Evolutionary conservation across 2,797 vertebrate genomes (phyloP), one percentile per base, ranked within the genome.

Genomic region (Notolabrus celidotus): DNA sequence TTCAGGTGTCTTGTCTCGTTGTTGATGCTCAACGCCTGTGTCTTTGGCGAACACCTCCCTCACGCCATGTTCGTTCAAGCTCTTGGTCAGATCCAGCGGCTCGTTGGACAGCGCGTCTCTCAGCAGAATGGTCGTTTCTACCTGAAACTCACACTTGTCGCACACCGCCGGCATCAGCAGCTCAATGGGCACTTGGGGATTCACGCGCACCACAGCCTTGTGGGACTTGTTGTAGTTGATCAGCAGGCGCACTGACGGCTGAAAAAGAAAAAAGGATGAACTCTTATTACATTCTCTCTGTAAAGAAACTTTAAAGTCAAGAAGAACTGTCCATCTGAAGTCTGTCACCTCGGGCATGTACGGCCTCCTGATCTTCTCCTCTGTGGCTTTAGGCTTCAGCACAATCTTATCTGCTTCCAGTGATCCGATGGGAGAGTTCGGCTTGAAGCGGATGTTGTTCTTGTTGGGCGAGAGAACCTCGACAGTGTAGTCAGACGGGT

Each of bases 171-270:
- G 94, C 64, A 94, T 53, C 57, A 99, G 93, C 20, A 91, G 90
- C 85, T 94, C 89, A 22, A 99, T 94, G 0, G 96, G 92, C 16
- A 94, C 83, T n/a, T 93, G 91, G 3, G 98, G 97, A 75, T 90
- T 97, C 69, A 99, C 97, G 63, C 98, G 94, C 83, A 98, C 92
- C 77, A 99, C 94, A 0, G 97, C 92, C 91, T 98, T 98, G 83
- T 98, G 96, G 9, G 95, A 95, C 88, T 89, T 96, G 73, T 94
- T 98, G 93, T 99, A 99, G 92, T 97, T 98, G 83, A 99, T 93
- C 68, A 99, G 88, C 47, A 99, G 94, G 52, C 98, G 96, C 1
- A 99, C 96, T 0, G 97, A 97, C 61, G 95, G 95, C 98, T 99
- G 85, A 67, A 89, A 43, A 57, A 55, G 56, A 1, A 89, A 23